Percentiles rank a stretch among this genome's conserved stretches.
Conservation (phyloP, 2,113 vertebrate genomes). For the Apus apus region DNA sequence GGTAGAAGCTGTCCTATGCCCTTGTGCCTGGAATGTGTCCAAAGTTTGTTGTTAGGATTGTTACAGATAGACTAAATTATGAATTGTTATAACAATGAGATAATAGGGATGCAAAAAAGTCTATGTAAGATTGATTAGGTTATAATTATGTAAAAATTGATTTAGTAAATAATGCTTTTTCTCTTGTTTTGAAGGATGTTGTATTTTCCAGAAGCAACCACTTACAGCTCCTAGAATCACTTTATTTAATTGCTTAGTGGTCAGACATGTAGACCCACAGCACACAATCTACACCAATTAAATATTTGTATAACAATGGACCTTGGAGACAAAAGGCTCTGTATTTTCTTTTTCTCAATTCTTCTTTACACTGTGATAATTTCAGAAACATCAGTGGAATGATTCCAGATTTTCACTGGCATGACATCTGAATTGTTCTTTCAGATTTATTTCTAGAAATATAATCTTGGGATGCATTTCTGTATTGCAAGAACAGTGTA, state of each 20-base stretch:
- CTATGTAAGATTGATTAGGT: constrained; percentile 43
- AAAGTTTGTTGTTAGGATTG: constrained; percentile 1
- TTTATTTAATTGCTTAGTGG: constrained; percentile 62
- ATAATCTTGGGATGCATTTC: background rate
- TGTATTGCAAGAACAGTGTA: background rate
- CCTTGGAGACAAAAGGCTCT: constrained; percentile 5
- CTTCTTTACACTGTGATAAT: background rate
- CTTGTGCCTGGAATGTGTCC: constrained; percentile 11
- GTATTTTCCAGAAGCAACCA: constrained; percentile 35
- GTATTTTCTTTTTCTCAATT: background rate
- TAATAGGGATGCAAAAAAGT: constrained; percentile 31
- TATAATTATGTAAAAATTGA: constrained; percentile 58
- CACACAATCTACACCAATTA: constrained; percentile 27
- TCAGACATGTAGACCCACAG: constrained; percentile 35
- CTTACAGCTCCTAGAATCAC: constrained; percentile 28
- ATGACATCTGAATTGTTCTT: background rate
- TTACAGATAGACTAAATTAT: constrained; percentile 32
- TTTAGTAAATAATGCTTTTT: constrained; percentile 24
- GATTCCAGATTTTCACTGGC: background rate
- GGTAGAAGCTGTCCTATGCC: constrained; percentile 11
- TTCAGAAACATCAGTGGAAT: background rate
- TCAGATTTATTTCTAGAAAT: background rate
- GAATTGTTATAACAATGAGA: constrained; percentile 4
- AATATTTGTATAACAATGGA: constrained; percentile 43
- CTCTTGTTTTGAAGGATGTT: background rate